Conservation (phyloP, 2,113 vertebrate genomes). For the Cairina moschata region DNA sequence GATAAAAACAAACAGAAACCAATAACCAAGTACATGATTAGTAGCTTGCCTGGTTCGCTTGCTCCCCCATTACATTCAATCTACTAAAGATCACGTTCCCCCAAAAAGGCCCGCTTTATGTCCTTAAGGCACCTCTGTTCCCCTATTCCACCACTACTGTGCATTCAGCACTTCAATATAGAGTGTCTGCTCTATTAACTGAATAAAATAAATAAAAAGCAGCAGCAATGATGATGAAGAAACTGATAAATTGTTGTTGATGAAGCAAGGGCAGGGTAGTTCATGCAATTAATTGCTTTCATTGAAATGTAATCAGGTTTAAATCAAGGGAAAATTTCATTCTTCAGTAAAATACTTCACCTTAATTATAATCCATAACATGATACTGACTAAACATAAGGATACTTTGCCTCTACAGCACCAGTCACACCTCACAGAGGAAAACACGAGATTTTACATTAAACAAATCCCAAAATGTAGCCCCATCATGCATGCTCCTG, state of each 20-base stretch:
- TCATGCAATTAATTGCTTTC: constrained; percentile 7
- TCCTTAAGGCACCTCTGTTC: not conserved
- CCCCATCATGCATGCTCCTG: not conserved
- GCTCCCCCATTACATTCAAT: not conserved
- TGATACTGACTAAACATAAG: constrained; percentile 27
- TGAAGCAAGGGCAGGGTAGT: constrained; percentile 10
- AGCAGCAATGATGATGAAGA: not conserved
- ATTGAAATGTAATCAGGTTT: constrained; percentile 15
- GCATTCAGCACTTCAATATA: not conserved
- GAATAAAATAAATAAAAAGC: not conserved
- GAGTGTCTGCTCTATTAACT: not conserved
- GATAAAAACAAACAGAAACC: not conserved
- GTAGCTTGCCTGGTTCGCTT: not conserved
- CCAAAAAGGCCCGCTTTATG: not conserved
- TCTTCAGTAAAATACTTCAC: constrained; percentile 17
- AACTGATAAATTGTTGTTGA: not conserved
- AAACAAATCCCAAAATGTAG: not conserved
- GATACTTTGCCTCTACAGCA: constrained; percentile 11
- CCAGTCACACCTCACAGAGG: not conserved
- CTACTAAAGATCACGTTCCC: not conserved
- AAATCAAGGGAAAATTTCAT: constrained; percentile 33
- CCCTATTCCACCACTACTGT: not conserved
- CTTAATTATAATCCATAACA: not conserved
- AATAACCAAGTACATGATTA: not conserved
- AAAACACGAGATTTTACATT: constrained; percentile 33